Percentiles rank a stretch among this genome's conserved stretches.
Evolutionary conservation across 2,888 invertebrate genomes (phyloP).

Genomic region (Bombyx huttoni): DNA sequence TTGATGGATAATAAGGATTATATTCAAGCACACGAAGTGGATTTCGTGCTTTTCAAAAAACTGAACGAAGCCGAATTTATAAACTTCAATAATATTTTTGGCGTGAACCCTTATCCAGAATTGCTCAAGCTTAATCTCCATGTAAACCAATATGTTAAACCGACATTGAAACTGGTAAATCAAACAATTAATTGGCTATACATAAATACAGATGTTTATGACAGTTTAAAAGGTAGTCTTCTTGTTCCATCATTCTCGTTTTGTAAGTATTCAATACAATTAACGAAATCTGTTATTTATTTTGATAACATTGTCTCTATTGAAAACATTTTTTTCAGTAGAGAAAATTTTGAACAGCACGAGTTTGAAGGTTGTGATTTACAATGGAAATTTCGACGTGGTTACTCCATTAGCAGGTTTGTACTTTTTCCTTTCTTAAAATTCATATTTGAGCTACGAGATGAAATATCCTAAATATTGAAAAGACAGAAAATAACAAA

Average conservation of each 20-base stretch:
- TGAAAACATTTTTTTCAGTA: slow-evolving; percentile 29
- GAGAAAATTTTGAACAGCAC: slow-evolving; percentile 47
- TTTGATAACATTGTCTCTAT: background rate
- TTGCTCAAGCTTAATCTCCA: slow-evolving; percentile 26
- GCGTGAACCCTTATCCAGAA: slow-evolving; percentile 30
- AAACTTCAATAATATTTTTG: slow-evolving; percentile 52
- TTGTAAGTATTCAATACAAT: slow-evolving; percentile 34
- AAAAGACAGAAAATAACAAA: too few species aligned
- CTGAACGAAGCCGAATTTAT: slow-evolving; percentile 28
- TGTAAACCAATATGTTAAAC: slow-evolving; percentile 48
- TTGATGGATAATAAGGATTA: slow-evolving; percentile 34
- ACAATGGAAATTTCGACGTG: slow-evolving; percentile 55
- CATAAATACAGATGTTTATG: slow-evolving; percentile 30
- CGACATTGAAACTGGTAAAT: slow-evolving; percentile 39
- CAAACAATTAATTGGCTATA: slow-evolving; percentile 42
- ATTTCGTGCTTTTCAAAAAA: slow-evolving; percentile 24
- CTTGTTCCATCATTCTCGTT: slow-evolving; percentile 45
- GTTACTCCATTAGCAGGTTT: slow-evolving; percentile 55
- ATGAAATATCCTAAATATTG: too few species aligned
- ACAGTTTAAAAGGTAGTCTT: slow-evolving; percentile 33
- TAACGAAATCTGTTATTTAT: background rate
- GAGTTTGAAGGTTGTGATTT: slow-evolving; percentile 44
- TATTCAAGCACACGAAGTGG: slow-evolving; percentile 21
- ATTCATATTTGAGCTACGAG: too few species aligned
- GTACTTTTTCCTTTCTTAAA: slow-evolving; percentile 1